phyloP scores from a whole-genome alignment of 2,888 invertebrate genomes.

The Metalampra italica region DNA sequence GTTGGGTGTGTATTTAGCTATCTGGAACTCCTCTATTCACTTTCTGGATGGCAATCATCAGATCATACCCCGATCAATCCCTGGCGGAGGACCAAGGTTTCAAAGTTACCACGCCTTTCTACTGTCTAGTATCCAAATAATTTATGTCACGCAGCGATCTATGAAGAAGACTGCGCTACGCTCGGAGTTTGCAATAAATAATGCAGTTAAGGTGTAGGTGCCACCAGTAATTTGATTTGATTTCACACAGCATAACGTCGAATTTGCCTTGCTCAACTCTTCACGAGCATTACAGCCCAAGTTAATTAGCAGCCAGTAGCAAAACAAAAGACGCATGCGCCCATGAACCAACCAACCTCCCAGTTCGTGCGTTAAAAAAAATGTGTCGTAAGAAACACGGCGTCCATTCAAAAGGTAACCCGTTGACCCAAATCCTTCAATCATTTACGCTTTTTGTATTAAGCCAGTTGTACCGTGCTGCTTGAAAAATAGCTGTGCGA shows the following conservation, averaged over 20 bases:
- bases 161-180: no score
- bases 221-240: no score
- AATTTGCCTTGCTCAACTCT: no score
- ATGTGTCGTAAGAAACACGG: slow-evolving; percentile 40
- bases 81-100: no score
- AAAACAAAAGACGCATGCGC: slow-evolving; percentile 37
- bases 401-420: slow-evolving; percentile 43
- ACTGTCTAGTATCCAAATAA: no score
- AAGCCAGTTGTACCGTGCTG: slow-evolving; percentile 49
- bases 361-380: slow-evolving; percentile 26
- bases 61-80: no score
- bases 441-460: slow-evolving; percentile 47
- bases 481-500: slow-evolving; percentile 65
- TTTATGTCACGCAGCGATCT: no score
- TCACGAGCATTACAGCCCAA: slow-evolving; percentile 1
- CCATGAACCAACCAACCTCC: slow-evolving; percentile 50
- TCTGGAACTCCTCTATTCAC: no score
- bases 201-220: not conserved
- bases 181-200: no score
- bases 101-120: no score
- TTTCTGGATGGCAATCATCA: no score
- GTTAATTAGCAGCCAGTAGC: slow-evolving; percentile 49
- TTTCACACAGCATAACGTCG: not conserved
- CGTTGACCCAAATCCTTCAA: slow-evolving; percentile 68
- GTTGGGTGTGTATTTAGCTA: no score